phyloP scores from a whole-genome alignment of 2,113 vertebrate species.

The Upupa epops region DNA sequence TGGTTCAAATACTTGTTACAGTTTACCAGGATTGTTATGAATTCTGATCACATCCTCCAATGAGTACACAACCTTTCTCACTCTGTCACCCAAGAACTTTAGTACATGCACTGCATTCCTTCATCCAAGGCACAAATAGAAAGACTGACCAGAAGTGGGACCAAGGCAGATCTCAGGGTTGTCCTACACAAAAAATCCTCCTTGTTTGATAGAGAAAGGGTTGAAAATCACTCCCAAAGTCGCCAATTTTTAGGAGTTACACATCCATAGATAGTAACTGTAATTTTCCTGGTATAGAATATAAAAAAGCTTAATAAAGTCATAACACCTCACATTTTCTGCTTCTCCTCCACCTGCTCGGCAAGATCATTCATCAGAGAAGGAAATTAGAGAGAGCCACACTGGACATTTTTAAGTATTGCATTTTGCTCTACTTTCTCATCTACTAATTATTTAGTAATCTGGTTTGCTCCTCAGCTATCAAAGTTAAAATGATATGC shows the following conservation, averaged over 20 bases:
- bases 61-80: neutral
- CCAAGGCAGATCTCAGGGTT: neutral
- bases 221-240: neutral
- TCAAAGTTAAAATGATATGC: neutral
- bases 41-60: neutral
- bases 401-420: neutral
- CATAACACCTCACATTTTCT: neutral
- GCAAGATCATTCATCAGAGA: neutral
- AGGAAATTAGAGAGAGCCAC: neutral
- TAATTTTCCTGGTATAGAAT: neutral
- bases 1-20: neutral
- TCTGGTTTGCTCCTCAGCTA: neutral
- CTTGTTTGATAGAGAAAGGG: neutral
- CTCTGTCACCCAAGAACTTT: neutral
- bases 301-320: neutral
- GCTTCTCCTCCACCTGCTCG: neutral
- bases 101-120: accelerated
- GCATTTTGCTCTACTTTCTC: neutral
- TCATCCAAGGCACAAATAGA: neutral
- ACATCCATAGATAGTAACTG: neutral
- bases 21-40: neutral
- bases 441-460: neutral
- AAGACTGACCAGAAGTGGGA: neutral
- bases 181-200: neutral
- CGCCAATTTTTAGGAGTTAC: neutral